These are phyloP conservation scores for Dreissena polymorpha DNA, from an alignment of 1,140 invertebrate genomes.

Conservation along the genomic window DNA sequence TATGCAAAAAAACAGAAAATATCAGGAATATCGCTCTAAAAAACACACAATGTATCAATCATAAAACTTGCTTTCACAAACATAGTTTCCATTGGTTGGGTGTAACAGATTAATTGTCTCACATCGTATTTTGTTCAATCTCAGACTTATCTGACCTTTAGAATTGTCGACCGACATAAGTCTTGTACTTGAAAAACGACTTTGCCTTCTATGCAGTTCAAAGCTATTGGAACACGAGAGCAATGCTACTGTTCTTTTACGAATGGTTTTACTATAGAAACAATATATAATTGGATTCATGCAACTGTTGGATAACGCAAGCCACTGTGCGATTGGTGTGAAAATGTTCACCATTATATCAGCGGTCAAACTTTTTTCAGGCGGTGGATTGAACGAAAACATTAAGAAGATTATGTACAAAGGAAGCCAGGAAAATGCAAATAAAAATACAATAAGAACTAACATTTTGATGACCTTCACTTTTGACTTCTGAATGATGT, in stretches of 20 bases:
- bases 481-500: constrained; percentile 77
- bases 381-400: constrained; percentile 54
- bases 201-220: constrained; percentile 21
- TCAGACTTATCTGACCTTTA: constrained; percentile 57
- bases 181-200: constrained; percentile 59
- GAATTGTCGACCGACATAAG: constrained; percentile 62
- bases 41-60: constrained; percentile 1
- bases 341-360: constrained; percentile 19
- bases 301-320: constrained; percentile 97
- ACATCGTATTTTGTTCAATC: constrained; percentile 1
- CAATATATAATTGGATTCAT: constrained; percentile 99
- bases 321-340: constrained; percentile 95
- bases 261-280: constrained; percentile 97
- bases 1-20: no score
- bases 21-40: no score
- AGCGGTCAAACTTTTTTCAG: neutral
- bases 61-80: constrained; percentile 27
- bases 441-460: constrained; percentile 95
- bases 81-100: neutral
- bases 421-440: constrained; percentile 97
- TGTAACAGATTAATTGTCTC: neutral
- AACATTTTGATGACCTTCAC: constrained; percentile 95
- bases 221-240: constrained; percentile 53
- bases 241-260: constrained; percentile 87
- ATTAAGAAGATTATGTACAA: constrained; percentile 85